Evolutionary conservation across 1,140 invertebrate genomes (phyloP).

Genomic region (Zaprionus ghesquierei): DNA sequence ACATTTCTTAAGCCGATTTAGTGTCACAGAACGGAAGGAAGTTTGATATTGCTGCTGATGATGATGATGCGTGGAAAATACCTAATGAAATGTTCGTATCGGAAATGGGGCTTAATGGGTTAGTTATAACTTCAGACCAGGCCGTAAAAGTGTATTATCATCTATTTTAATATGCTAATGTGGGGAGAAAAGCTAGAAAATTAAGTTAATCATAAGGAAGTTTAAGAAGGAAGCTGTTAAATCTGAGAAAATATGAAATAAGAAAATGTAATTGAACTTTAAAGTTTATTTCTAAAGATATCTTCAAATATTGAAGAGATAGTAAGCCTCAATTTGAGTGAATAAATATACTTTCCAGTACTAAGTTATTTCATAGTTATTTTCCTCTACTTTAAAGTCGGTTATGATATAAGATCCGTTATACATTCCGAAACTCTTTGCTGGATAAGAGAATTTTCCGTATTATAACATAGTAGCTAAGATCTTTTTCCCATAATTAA

Average conservation of each 20-base stretch:
- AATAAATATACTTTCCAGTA: not conserved
- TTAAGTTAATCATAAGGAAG: not conserved
- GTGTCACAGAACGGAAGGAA: constrained; percentile 63
- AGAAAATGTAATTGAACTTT: too few species aligned
- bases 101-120: constrained; percentile 44
- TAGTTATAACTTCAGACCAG: constrained; percentile 15
- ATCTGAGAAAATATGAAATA: too few species aligned
- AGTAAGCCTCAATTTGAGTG: too few species aligned
- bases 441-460: too few species aligned
- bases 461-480: not conserved
- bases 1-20: constrained; percentile 67
- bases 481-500: not conserved
- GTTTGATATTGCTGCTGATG: constrained; percentile 59
- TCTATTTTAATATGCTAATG: constrained; percentile 58
- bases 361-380: not conserved
- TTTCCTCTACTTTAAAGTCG: not conserved
- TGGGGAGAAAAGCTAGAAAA: constrained; percentile 7
- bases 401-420: too few species aligned
- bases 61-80: constrained; percentile 68
- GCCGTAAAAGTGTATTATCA: constrained; percentile 43
- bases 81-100: constrained; percentile 31
- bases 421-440: too few species aligned
- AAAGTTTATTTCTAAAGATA: too few species aligned
- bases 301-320: too few species aligned
- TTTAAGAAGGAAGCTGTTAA: not conserved